phyloP scores from a whole-genome alignment of 2,113 vertebrate genomes.

The Echinops telfairi region DNA sequence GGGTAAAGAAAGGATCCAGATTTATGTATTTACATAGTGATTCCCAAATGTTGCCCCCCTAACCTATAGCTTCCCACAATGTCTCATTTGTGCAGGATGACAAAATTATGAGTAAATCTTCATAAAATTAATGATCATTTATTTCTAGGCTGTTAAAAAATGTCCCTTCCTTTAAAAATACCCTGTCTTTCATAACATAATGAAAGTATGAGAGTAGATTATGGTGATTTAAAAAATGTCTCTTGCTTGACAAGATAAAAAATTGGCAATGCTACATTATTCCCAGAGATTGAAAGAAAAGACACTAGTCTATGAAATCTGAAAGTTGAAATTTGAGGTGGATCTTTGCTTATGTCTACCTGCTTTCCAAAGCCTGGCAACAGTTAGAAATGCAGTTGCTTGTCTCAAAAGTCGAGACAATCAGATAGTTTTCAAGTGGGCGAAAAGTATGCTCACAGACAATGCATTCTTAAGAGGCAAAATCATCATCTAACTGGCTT shows the following conservation, averaged over 20 bases:
- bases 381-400: neutral
- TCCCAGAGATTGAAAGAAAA: neutral
- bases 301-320: constrained; percentile 24
- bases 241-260: constrained; percentile 44
- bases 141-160: neutral
- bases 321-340: neutral
- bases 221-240: neutral
- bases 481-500: neutral
- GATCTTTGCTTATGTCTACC: neutral
- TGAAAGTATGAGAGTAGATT: neutral
- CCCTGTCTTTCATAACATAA: constrained; percentile 28
- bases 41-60: neutral
- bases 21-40: neutral
- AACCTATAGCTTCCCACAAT: neutral
- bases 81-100: neutral
- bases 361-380: constrained; percentile 22
- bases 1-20: neutral
- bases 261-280: neutral
- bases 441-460: neutral
- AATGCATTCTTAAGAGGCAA: constrained; percentile 16
- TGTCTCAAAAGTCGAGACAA: neutral
- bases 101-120: constrained; percentile 9
- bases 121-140: neutral
- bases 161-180: neutral
- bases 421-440: constrained; percentile 3